Percentiles rank a stretch among this genome's conserved stretches.
These are phyloP conservation scores for Polypedilum vanderplanki DNA, from an alignment of 1,140 invertebrate genomes.

Conservation along the genomic window DNA sequence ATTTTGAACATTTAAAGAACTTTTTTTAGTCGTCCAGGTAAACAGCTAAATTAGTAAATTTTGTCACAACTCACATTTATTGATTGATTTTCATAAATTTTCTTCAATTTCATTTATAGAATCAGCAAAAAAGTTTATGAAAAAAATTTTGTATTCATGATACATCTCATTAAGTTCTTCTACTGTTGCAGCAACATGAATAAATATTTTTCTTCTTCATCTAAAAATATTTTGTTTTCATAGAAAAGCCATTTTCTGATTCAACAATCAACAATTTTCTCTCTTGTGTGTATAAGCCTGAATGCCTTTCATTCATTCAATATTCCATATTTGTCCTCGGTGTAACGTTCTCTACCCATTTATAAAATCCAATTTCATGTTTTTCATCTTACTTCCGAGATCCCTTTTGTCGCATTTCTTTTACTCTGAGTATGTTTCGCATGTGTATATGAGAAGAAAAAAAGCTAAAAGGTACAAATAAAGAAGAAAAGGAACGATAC, in stretches of 20 bases:
- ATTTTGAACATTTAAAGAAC: no score
- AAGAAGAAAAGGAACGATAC: not conserved
- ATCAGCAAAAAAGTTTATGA: no score
- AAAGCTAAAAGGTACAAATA: not conserved
- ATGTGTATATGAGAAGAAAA: no score
- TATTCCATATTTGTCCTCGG: not conserved
- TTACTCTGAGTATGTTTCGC: not conserved
- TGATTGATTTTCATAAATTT: no score
- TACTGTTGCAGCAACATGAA: no score
- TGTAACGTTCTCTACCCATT: constrained; percentile 5
- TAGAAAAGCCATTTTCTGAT: constrained; percentile 18
- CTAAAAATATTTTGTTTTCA: not conserved
- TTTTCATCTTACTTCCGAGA: not conserved
- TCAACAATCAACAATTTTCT: constrained; percentile 13
- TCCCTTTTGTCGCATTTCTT: not conserved
- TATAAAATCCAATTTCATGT: constrained; percentile 11
- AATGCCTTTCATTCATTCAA: not conserved
- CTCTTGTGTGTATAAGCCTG: not conserved
- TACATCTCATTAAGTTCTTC: no score
- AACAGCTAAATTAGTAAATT: no score
- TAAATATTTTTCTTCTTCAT: not conserved
- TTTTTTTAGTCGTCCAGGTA: no score
- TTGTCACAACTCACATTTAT: no score
- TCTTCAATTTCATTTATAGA: no score
- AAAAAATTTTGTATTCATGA: no score